Conservation (phyloP, 2,113 vertebrate genomes). For the Myiozetetes cayanensis region DNA sequence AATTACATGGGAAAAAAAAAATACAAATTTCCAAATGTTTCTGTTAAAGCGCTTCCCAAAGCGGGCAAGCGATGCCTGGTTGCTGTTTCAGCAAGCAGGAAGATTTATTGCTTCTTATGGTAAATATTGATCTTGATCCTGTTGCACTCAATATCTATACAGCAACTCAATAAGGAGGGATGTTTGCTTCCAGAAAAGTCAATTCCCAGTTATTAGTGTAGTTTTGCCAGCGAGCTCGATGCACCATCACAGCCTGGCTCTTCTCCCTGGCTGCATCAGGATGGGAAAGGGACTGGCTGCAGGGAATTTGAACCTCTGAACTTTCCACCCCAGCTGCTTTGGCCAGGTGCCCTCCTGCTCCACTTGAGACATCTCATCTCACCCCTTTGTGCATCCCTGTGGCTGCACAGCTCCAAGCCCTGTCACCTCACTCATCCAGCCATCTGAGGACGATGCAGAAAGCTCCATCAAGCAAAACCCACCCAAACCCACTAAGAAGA, state of each 20-base stretch:
- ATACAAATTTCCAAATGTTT: slow-evolving; percentile 24
- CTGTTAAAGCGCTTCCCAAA: background rate
- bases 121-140: slow-evolving; percentile 32
- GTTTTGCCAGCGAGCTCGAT: background rate
- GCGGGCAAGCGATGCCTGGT: background rate
- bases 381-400: background rate
- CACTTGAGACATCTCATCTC: accelerated
- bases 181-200: slow-evolving; percentile 50
- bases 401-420: background rate
- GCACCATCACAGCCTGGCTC: background rate
- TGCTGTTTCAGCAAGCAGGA: slow-evolving; percentile 5
- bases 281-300: background rate
- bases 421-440: background rate
- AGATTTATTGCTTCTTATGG: slow-evolving; percentile 47
- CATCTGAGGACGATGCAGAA: background rate
- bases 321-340: background rate
- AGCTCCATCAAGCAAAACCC: background rate
- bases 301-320: slow-evolving; percentile 52
- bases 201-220: slow-evolving; percentile 31
- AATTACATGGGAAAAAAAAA: background rate
- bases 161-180: slow-evolving; percentile 7
- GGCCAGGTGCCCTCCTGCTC: background rate
- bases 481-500: background rate
- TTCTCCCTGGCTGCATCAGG: background rate
- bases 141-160: background rate